A percentile compares a stretch with the other conserved stretches of the same genome.
Evolutionary conservation across 2,113 vertebrate species (phyloP).

Genomic region (Pterophyllum scalare): DNA sequence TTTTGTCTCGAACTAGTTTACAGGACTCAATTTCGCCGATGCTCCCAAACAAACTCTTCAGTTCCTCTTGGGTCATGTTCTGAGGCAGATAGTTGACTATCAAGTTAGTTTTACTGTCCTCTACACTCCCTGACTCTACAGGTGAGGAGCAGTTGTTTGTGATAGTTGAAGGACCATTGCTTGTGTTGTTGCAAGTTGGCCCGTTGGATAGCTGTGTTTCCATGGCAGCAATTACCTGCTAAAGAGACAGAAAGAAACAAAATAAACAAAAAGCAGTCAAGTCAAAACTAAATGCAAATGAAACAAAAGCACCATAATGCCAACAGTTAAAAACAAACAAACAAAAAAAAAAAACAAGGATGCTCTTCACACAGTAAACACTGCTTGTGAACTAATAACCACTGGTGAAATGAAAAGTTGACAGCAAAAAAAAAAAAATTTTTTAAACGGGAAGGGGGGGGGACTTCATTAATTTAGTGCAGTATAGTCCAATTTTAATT

Average conservation of each 20-base stretch:
- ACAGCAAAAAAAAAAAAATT: not conserved
- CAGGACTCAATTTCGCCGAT: constrained; percentile 98
- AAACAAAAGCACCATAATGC: not conserved
- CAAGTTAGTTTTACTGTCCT: constrained; percentile 99
- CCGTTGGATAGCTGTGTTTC: constrained; percentile 99
- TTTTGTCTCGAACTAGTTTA: constrained; percentile 98
- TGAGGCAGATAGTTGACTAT: constrained; percentile 83
- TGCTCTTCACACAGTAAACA: constrained; percentile 52
- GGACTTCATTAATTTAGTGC: not conserved
- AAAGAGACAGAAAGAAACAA: constrained; percentile 76
- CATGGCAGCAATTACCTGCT: constrained; percentile 99
- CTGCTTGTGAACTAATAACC: not conserved
- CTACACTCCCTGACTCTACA: constrained; percentile 91
- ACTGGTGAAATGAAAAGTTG: not conserved
- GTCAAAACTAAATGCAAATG: constrained; percentile 31
- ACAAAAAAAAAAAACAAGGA: too few relatives aligned
- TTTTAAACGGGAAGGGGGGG: too few relatives aligned
- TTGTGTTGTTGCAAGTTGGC: constrained; percentile 94
- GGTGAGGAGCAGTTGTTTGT: constrained; percentile 96
- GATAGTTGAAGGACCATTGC: constrained; percentile 90
- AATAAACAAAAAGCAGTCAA: constrained; percentile 52
- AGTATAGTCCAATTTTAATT: not conserved
- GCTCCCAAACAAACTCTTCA: constrained; percentile 97
- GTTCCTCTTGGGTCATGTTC: constrained; percentile 94
- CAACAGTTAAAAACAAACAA: constrained; percentile 51